phyloP scores from a whole-genome alignment of 2,113 vertebrate species.

The Spilogale gracilis region DNA sequence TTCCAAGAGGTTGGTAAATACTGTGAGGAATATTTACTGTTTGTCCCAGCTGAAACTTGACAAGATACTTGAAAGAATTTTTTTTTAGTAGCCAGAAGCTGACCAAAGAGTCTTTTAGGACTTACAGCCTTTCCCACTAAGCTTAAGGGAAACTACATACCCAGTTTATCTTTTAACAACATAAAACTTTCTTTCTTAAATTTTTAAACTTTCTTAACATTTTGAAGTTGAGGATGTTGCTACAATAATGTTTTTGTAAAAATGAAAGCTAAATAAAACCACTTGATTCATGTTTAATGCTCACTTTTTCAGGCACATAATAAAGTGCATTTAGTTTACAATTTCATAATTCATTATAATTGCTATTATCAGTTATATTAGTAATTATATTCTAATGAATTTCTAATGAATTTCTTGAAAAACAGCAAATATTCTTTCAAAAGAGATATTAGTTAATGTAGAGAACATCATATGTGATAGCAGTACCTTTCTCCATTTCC shows the following conservation, averaged over 20 bases:
- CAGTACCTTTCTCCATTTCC: neutral
- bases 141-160: neutral
- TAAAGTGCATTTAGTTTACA: slow-evolving; percentile 70
- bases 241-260: slow-evolving; percentile 72
- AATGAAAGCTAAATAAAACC: slow-evolving; percentile 39
- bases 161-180: neutral
- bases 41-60: neutral
- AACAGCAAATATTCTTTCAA: slow-evolving; percentile 42
- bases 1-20: neutral
- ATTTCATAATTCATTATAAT: slow-evolving; percentile 73
- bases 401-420: slow-evolving; percentile 50
- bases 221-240: slow-evolving; percentile 72
- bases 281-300: slow-evolving; percentile 73
- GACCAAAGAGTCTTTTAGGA: neutral
- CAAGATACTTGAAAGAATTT: neutral
- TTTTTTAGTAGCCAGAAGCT: neutral
- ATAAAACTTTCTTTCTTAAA: slow-evolving; percentile 59
- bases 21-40: neutral
- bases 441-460: neutral
- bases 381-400: slow-evolving; percentile 62
- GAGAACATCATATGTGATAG: neutral
- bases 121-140: neutral
- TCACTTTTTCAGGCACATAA: slow-evolving; percentile 67
- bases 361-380: slow-evolving; percentile 51
- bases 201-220: slow-evolving; percentile 70